phyloP scores from a whole-genome alignment of 2,888 invertebrate species.

The Nebria brevicollis region DNA sequence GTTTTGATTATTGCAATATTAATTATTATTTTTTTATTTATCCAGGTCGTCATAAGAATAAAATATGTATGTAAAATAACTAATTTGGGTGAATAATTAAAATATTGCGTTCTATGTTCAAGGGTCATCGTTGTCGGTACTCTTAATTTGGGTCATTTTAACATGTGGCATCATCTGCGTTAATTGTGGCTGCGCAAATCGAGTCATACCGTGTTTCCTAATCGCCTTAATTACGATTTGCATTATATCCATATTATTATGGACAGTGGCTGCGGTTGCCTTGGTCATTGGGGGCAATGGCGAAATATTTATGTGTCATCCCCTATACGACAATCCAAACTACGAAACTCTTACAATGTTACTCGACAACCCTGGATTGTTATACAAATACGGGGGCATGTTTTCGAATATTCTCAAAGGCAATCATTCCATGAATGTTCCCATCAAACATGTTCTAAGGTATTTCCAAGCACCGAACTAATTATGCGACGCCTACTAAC shows the following conservation, averaged over 20 bases:
- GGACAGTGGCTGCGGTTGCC: conserved; percentile 68
- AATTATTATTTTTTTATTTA: no score
- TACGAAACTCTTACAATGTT: conserved; percentile 73
- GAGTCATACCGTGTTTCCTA: conserved; percentile 59
- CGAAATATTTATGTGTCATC: conserved; percentile 77
- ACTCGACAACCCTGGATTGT: conserved; percentile 73
- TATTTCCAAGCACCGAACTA: conserved; percentile 51
- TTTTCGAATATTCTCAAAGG: conserved; percentile 68
- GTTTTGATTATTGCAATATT: no score
- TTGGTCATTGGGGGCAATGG: conserved; percentile 74
- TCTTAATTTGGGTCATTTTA: conserved; percentile 66
- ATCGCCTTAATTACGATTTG: conserved; percentile 68
- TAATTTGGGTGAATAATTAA: background rate
- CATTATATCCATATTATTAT: conserved; percentile 69
- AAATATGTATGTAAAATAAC: no score
- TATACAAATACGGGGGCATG: conserved; percentile 68
- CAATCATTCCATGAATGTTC: conserved; percentile 67
- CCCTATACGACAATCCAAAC: conserved; percentile 74
- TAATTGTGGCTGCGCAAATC: conserved; percentile 62
- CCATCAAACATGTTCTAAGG: conserved; percentile 67
- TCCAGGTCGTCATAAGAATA: no score
- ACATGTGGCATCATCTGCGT: conserved; percentile 61
- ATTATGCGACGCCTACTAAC: no score
- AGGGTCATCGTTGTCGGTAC: conserved; percentile 64
- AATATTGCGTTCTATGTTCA: conserved; percentile 49